Conservation (phyloP, 2,113 vertebrate species). For the Peromyscus leucopus region DNA sequence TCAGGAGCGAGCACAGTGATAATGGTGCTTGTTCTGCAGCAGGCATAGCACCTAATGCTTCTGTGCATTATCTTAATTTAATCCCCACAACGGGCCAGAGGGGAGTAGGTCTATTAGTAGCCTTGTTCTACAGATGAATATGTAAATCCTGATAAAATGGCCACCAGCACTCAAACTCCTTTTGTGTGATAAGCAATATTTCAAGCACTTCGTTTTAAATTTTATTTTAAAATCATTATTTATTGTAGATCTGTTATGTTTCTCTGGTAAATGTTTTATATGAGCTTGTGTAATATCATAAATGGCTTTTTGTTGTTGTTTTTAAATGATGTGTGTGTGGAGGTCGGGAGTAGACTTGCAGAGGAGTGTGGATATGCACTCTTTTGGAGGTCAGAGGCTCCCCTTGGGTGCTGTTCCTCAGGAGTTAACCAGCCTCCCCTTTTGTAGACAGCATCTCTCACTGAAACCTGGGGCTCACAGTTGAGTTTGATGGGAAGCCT, state of each 20-base stretch:
- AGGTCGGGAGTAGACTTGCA: neutral
- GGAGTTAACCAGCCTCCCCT: neutral
- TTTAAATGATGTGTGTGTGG: neutral
- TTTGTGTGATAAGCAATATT: neutral
- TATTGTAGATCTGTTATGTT: neutral
- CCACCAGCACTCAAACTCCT: neutral
- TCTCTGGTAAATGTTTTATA: neutral
- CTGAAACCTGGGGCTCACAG: neutral
- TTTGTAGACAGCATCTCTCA: neutral
- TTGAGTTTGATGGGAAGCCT: neutral
- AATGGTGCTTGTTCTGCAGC: neutral
- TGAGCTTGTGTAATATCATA: neutral
- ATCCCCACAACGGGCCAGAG: neutral
- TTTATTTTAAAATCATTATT: neutral
- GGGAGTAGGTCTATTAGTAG: neutral
- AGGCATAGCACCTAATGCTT: neutral
- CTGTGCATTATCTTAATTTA: constrained; percentile 40
- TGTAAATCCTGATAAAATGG: constrained; percentile 22
- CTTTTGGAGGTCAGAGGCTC: neutral
- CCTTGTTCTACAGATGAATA: neutral
- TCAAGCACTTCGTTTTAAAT: neutral
- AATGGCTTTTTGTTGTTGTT: neutral
- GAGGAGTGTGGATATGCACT: neutral
- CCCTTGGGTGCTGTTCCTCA: neutral
- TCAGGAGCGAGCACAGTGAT: neutral